Evolutionary conservation across 2,888 invertebrate genomes (phyloP), one percentile per base, ranked within the genome.

Genomic region (Sisyra nigra): DNA sequence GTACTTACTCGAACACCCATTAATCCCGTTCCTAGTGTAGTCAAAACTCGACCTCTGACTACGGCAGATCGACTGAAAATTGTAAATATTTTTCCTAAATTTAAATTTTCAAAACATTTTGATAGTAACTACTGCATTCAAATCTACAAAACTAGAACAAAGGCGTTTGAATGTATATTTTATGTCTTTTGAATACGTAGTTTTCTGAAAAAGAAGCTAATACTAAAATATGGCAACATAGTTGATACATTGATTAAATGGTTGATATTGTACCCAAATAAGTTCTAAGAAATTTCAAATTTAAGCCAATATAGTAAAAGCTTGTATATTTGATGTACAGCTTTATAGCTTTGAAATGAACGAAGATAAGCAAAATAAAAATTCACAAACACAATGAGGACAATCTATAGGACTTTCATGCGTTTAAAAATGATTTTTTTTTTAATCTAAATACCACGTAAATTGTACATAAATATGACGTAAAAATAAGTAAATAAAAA

Each of bases 1-100:
- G 96, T 93, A 48, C 88, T 87, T 3, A 99, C 94, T 50, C 96
- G 74, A 7, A 96, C 94, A 29, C 97, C 97, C 61, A 93, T 87
- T 52, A 99, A 68, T 30, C 96, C 93, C 56, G 87, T 87, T 39
- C 91, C 89, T 59, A 93, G 81, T 41, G 80, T 76, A 37, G 92
- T 89, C 45, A 89, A 79, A 41, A 98, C 94, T 50, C 87, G 80
- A 38, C 98, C 98, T 48, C 97, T 80, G 48, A 98, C 87, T 41
- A 99, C 96, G 18, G 96, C 94, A 44, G 92, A 92, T 45, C 94
- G 94, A 61, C 97, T 97, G 72, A 52, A 57, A 55, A 54, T 54
- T 44, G 50, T 44, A 34, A 38, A 34, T n/a, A 34, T 14, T 34
- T 34, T 13, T 34, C 11, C 15, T 34, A n/a, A 4, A 38, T 10